A percentile compares a stretch with the other conserved stretches of the same genome.
Conservation (phyloP, 1,140 invertebrate genomes). For the Zaprionus ghesquierei region DNA sequence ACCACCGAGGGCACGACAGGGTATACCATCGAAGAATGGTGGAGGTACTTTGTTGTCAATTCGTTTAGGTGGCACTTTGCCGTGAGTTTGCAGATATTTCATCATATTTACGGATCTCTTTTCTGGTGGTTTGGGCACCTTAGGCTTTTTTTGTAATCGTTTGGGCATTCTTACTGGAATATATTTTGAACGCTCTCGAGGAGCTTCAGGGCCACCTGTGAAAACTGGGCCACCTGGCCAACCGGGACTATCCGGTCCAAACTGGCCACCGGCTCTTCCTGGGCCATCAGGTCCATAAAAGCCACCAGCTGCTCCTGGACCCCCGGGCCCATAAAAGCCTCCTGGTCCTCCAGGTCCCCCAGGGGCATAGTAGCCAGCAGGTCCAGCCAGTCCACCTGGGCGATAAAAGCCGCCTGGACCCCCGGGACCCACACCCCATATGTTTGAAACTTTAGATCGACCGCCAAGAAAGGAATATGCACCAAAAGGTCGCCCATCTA, state of each 20-base stretch:
- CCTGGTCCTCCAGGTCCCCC: neutral
- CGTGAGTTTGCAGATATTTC: conserved; percentile 27
- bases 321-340: neutral
- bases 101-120: conserved; percentile 44
- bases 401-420: neutral
- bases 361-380: neutral
- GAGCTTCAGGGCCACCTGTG: neutral
- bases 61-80: neutral
- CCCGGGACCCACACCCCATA: conserved; percentile 19
- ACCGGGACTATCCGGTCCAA: neutral
- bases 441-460: neutral
- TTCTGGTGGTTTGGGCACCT: neutral
- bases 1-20: neutral
- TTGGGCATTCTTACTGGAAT: conserved; percentile 43
- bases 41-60: neutral
- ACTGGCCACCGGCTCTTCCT: neutral
- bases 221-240: neutral
- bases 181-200: neutral
- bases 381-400: neutral
- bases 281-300: neutral
- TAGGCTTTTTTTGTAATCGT: conserved; percentile 30
- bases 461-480: conserved; percentile 31
- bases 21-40: neutral
- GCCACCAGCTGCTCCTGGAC: neutral
- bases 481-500: conserved; percentile 52